A percentile compares a stretch with the other conserved stretches of the same genome.
These are phyloP conservation scores for Ormyrus pomaceus DNA, from an alignment of 2,888 invertebrate species.

Conservation along the genomic window DNA sequence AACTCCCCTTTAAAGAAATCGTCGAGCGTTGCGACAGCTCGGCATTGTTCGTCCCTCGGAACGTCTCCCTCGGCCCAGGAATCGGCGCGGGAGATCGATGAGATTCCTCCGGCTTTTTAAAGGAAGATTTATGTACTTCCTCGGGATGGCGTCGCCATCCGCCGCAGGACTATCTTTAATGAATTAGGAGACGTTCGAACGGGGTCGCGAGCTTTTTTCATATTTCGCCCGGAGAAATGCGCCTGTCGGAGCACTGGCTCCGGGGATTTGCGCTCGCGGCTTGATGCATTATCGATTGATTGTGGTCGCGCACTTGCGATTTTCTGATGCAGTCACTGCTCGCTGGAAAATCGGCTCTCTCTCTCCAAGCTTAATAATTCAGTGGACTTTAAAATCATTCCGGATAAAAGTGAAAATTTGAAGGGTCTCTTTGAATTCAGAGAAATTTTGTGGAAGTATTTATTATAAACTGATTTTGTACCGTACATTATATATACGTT, in stretches of 20 bases:
- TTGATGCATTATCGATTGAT: no score
- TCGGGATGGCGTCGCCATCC: not conserved
- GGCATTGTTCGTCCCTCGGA: constrained; percentile 20
- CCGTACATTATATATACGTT: no score
- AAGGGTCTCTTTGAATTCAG: no score
- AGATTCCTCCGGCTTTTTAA: constrained; percentile 36
- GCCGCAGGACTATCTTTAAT: constrained; percentile 25
- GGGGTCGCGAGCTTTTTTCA: constrained; percentile 21
- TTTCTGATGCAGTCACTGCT: not conserved
- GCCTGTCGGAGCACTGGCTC: no score
- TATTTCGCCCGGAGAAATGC: not conserved
- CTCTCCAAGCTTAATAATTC: no score
- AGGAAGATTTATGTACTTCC: constrained; percentile 46
- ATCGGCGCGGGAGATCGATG: constrained; percentile 40
- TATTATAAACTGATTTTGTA: no score
- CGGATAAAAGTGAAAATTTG: no score
- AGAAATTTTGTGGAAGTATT: no score
- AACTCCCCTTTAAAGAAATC: not conserved
- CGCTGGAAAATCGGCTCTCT: not conserved
- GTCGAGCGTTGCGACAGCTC: not conserved
- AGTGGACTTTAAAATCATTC: no score
- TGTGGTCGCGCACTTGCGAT: no score
- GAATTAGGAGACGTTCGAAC: constrained; percentile 25
- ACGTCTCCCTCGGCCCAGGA: constrained; percentile 1
- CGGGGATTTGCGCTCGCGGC: no score